Base-by-base conservation (phyloP, 2,888 invertebrate species). In the Agriopis leucophaearia region DNA sequence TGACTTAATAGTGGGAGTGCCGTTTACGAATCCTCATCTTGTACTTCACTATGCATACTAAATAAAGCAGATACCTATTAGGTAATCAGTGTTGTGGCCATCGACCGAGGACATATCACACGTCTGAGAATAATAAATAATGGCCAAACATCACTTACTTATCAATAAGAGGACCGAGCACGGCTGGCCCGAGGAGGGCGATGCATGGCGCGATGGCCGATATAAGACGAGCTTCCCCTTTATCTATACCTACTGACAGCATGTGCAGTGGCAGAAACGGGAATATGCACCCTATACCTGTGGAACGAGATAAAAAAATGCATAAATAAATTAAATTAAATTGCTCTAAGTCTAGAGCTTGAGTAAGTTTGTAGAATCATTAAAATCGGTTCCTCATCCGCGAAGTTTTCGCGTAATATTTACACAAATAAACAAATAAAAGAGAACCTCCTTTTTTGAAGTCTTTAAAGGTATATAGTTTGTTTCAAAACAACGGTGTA, bases 191-290 rank as follows among this genome's bases (percentile, higher is more conserved):
- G 54, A 98, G 86, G 64, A 97, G 94, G 4, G 97, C 97, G 16
- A 97, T 94, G 77, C 97, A 95, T 7, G 98, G 97, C 35, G 97
- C 96, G 62, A 97, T 94, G 51, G 97, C 96, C 64, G 97, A 97
- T 78, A 98, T 96, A 65, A 96, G 94, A 18, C 97, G 95, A 42
- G 96, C 95, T 87, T 98, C 97, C 61, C 95, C 95, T 71, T 95
- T 91, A 61, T 96, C 96, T 74, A 98, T 87, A 0, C 98, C 98
- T 72, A 96, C 94, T 69, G 95, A 92, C 72, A 95, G 90, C 96
- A 97, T 97, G 89, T 97, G 97, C 67, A 96, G 94, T 16, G 97
- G 96, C 71, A 98, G 95, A 88, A 97, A 97, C 8, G 98, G 97
- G 80, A 97, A 96, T 72, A 98, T 94, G 78, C 97, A 96, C 74